Conservation (phyloP, 2,888 invertebrate genomes). For the Cephus nigrinus region DNA sequence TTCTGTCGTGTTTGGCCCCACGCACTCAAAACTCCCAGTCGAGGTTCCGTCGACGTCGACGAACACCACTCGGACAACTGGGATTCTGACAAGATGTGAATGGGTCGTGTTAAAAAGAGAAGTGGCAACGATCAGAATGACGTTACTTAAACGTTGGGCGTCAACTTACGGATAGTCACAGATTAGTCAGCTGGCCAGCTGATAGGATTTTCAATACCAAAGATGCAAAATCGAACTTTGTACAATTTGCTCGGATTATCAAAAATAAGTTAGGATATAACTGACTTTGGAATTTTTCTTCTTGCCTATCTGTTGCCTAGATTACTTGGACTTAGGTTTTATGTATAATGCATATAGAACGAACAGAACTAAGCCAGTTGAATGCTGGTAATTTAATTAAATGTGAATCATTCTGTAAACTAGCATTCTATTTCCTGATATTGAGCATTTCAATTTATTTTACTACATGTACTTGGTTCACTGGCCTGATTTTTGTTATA, state of each 20-base stretch:
- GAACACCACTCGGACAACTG: background rate
- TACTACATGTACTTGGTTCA: background rate
- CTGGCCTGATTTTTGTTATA: background rate
- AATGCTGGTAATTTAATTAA: background rate
- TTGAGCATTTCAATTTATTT: background rate
- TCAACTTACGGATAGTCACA: background rate
- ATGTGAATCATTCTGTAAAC: background rate
- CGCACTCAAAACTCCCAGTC: background rate
- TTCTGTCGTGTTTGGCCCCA: background rate
- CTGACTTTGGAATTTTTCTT: background rate
- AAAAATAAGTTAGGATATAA: background rate
- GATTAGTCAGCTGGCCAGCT: background rate
- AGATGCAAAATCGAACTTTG: background rate
- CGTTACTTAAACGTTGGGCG: background rate
- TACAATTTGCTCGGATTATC: background rate
- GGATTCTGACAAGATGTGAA: constrained; percentile 5
- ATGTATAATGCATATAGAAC: background rate
- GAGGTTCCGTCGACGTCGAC: background rate
- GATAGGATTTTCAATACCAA: background rate
- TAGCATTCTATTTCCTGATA: background rate
- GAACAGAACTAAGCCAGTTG: background rate
- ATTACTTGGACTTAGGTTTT: background rate
- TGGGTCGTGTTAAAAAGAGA: background rate
- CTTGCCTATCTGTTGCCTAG: background rate
- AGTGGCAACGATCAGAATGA: background rate